Evolutionary conservation across 2,888 invertebrate species (phyloP), one percentile per base, ranked within the genome.

Genomic region (Willowsia nigromaculata): DNA sequence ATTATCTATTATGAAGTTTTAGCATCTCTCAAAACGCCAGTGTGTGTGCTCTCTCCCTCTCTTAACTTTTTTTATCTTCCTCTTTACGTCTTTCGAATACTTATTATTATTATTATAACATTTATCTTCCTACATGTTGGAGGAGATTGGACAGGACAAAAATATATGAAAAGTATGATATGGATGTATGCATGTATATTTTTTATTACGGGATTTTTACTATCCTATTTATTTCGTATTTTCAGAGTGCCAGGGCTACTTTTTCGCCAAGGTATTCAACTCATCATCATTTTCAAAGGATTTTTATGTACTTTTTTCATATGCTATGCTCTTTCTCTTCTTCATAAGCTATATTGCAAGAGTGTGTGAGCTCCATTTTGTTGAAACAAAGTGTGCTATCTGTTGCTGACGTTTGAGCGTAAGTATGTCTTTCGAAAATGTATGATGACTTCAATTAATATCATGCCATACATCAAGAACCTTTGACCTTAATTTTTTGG

Each of bases 191-290:
- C 37, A 37, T 27, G 33, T 87, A 40, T 83, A 47, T 83, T 74
- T n/a, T n/a, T 83, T 25, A 83, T 81, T 88, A 88, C 88, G 76
- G 88, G 83, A 88, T 78, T 88, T 88, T 88, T 86, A 78, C 78
- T 80, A 86, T 78, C 85, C 43, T 25, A 65, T 40, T 82, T 18
- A 47, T 56, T 82, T 82, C 59, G n/a, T 71, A 40, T n/a, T n/a
- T n/a, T n/a, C 47, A 37, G 25, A 87, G 87, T 56, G 71, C 87
- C 82, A 76, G 59, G 76, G 62, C 62, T 83, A 88, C 82, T 87
- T 84, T 76, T 88, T 83, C 78, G 88, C 88, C 76, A 88, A 80
- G 81, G 87, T 59, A 68, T 81, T 87, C 68, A 71, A 62, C 76
- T 76, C 50, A 47, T 37, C 62, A 59, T 40, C 50, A 43, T 76